Percentiles rank a stretch among this genome's conserved stretches.
phyloP scores from a whole-genome alignment of 1,140 invertebrate species.

The Trachelipus rathkii region DNA sequence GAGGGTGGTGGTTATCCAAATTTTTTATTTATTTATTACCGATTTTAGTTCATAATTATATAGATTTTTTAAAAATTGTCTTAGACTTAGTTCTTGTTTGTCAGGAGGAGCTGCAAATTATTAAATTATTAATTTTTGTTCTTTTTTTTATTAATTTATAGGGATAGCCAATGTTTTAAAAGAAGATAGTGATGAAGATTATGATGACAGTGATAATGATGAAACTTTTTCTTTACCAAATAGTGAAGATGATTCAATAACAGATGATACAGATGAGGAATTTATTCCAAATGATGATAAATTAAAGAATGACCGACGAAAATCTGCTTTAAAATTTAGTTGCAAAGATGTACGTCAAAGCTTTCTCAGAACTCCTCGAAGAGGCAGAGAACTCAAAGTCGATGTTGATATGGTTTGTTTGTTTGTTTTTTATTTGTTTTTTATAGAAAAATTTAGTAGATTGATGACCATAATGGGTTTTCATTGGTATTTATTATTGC shows the following conservation, averaged over 20 bases:
- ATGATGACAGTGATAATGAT: not conserved
- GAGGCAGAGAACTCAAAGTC: not conserved
- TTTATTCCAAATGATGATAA: too few species aligned
- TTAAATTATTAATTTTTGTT: not conserved
- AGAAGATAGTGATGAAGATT: not conserved
- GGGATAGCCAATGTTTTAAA: not conserved
- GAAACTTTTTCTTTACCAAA: not conserved
- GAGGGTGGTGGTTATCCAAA: not conserved
- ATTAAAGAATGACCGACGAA: not conserved
- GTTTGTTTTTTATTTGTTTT: not conserved
- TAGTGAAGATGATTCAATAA: not conserved
- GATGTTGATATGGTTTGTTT: slow-evolving; percentile 7
- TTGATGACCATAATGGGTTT: too few species aligned
- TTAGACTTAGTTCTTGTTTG: too few species aligned
- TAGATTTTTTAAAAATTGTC: not conserved
- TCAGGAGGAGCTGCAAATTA: not conserved
- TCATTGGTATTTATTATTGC: too few species aligned
- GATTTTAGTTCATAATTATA: not conserved
- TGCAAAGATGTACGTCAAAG: not conserved
- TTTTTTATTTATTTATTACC: not conserved
- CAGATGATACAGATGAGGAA: not conserved
- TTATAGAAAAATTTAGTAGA: too few species aligned
- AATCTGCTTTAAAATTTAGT: not conserved
- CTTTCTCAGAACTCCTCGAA: not conserved
- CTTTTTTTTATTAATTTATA: not conserved